Evolutionary conservation across 2,113 vertebrate genomes (phyloP).

Genomic region (Numida meleagris): DNA sequence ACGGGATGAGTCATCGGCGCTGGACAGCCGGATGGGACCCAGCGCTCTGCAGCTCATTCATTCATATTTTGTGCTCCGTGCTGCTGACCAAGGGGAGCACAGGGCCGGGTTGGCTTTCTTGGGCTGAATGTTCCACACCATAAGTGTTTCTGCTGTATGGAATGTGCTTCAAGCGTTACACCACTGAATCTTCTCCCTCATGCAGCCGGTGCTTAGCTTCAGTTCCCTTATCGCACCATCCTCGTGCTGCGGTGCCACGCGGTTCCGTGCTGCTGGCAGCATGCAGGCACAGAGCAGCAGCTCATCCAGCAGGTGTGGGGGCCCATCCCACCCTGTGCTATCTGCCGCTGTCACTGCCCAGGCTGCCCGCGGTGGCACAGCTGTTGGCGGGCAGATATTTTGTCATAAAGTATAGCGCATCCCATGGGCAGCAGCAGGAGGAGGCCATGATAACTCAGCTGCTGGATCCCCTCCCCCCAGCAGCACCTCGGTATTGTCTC

Average conservation of each 20-base stretch:
- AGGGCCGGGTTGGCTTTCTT: background rate
- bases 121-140: background rate
- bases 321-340: background rate
- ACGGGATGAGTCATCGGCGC: background rate
- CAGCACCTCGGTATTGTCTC: background rate
- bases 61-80: background rate
- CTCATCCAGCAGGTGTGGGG: background rate
- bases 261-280: rapidly evolving
- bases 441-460: background rate
- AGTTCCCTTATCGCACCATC: background rate
- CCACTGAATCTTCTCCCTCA: background rate
- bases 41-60: background rate
- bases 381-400: slow-evolving; percentile 28
- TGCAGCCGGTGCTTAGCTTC: background rate
- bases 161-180: background rate
- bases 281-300: rapidly evolving
- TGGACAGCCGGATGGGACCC: background rate
- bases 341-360: background rate
- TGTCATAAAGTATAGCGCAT: background rate
- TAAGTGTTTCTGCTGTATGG: background rate
- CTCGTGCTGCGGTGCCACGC: rapidly evolving
- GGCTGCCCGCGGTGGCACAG: rapidly evolving
- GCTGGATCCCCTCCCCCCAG: rapidly evolving
- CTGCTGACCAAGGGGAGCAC: background rate
- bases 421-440: background rate